Evolutionary conservation across 2,888 invertebrate genomes (phyloP), one percentile per base, ranked within the genome.

Genomic region (Punctoribates punctum): DNA sequence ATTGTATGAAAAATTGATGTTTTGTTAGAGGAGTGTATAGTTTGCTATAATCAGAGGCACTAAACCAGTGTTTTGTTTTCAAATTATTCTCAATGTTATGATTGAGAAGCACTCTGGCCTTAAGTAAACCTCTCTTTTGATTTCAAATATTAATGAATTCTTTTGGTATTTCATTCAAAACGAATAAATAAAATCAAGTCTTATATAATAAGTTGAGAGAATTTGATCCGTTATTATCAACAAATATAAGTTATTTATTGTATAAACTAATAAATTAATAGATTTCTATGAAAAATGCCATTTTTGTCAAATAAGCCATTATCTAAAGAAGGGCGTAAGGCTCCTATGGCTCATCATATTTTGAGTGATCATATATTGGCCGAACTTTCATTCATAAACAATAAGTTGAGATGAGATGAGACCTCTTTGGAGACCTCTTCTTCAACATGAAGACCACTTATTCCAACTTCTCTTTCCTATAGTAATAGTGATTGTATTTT

Each of bases 261-360:
- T 9, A 51, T 20, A n/a, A 5, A 51, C 20, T 5, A 51, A 51
- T 51, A 17, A n/a, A 51, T 51, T 51, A 20, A 51, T 20, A 51
- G 51, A 51, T 20, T 9, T 51, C n/a, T 51, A 23, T 57, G 57
- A 23, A 57, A 57, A 57, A 57, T 23, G 6, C 2, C 23, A 57
- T 57, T 57, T 54, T 25, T 25, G 11, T 23, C 57, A 57, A 57
- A 57, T 57, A 57, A 57, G 20, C 57, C 57, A 57, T 57, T 57
- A 57, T 25, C 20, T 57, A 25, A 25, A 25, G 57, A 1, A 25
- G 57, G 57, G 57, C 57, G 57, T 57, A 57, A 25, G 20, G 57
- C 25, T 57, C 23, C 4, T 25, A 57, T 20, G 20, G 57, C 25
- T 57, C 23, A 25, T 57, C 51, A 51, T 51, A 17, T 51, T 20